A percentile compares a stretch with the other conserved stretches of the same genome.
phyloP scores from a whole-genome alignment of 1,140 invertebrate species.

The Teleopsis dalmanni region DNA sequence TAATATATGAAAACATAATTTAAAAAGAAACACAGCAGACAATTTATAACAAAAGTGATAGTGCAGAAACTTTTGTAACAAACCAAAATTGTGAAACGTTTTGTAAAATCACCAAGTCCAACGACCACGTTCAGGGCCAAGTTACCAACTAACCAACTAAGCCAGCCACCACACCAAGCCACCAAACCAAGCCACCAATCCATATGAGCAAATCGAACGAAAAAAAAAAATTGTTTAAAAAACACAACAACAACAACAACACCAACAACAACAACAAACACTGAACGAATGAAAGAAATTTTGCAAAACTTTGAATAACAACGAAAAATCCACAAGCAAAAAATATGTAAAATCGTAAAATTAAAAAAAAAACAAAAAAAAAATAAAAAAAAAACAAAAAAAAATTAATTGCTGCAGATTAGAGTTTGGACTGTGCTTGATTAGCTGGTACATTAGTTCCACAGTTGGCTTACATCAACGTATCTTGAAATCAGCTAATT shows the following conservation, averaged over 20 bases:
- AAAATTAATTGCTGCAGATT: too few species aligned
- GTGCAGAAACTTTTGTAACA: conserved; percentile 22
- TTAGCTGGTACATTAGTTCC: too few species aligned
- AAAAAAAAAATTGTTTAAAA: background rate
- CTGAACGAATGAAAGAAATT: background rate
- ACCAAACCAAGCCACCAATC: background rate
- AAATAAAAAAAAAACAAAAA: too few species aligned
- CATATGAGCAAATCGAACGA: background rate
- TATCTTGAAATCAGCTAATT: too few species aligned
- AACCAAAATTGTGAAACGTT: conserved; percentile 13
- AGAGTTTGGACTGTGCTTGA: too few species aligned
- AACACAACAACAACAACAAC: background rate
- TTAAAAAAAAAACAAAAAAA: too few species aligned
- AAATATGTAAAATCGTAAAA: too few species aligned
- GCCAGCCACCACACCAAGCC: background rate
- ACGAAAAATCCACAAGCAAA: too few species aligned
- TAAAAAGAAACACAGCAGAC: conserved; percentile 2
- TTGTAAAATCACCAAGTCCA: conserved; percentile 25
- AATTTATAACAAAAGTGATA: conserved; percentile 33
- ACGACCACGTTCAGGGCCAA: conserved; percentile 38
- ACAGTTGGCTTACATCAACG: too few species aligned
- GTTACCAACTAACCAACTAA: conserved; percentile 7
- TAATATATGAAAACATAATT: background rate
- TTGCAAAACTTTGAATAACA: conserved; percentile 4
- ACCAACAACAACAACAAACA: background rate